Conservation (phyloP, 1,140 invertebrate genomes). For the Zophobas atratus region DNA sequence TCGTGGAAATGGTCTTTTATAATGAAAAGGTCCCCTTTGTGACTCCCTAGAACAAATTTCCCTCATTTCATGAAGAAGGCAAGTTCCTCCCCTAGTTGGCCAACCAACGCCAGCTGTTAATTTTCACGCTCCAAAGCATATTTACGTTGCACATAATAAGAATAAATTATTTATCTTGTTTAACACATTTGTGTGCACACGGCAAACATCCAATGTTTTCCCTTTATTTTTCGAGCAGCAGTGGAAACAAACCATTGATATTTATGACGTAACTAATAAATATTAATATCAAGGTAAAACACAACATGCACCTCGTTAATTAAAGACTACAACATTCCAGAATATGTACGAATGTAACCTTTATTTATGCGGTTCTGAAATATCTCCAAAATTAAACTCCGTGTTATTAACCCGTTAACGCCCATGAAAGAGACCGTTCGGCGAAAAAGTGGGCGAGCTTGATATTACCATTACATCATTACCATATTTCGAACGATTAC, state of each 20-base stretch:
- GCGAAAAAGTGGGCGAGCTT: conserved; percentile 22
- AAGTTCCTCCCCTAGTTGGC: not conserved
- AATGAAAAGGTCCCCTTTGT: too few species aligned
- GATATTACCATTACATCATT: conserved; percentile 22
- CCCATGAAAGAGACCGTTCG: conserved; percentile 15
- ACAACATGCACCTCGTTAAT: not conserved
- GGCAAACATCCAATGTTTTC: not conserved
- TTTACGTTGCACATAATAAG: conserved; percentile 7
- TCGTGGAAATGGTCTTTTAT: too few species aligned
- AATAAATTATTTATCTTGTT: conserved; percentile 15
- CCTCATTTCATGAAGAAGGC: too few species aligned
- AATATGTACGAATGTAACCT: not conserved
- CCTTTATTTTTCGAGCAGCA: not conserved
- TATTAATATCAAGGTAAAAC: conserved; percentile 3
- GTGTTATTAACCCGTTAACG: conserved; percentile 10
- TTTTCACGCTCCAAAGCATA: conserved; percentile 1
- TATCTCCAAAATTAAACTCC: not conserved
- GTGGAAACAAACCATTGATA: not conserved
- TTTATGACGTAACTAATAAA: conserved; percentile 1
- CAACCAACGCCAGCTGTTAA: not conserved
- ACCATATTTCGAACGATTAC: conserved; percentile 17
- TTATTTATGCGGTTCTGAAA: not conserved
- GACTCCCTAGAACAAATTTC: too few species aligned
- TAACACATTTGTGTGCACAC: conserved; percentile 5
- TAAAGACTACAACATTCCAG: conserved; percentile 7